These are phyloP conservation scores for Drosophila formosana DNA, from an alignment of 2,888 invertebrate species.

Conservation along the genomic window DNA sequence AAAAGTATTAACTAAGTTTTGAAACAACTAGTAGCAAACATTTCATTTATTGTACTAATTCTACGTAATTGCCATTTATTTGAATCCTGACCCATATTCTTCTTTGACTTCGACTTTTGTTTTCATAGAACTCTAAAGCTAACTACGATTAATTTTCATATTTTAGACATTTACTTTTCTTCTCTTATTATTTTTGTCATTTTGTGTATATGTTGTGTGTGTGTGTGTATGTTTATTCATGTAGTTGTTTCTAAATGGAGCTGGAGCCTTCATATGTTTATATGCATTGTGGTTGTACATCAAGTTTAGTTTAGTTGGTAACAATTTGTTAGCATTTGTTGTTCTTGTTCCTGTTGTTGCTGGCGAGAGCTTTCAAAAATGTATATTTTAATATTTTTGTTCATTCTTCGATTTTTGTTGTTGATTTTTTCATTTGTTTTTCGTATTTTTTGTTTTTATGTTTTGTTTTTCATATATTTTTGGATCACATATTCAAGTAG, in stretches of 20 bases:
- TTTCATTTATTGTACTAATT: constrained; percentile 61
- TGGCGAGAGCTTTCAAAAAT: constrained; percentile 57
- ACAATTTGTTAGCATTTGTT: constrained; percentile 52
- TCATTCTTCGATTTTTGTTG: constrained; percentile 39
- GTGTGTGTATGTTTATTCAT: constrained; percentile 26
- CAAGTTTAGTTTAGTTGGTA: constrained; percentile 59
- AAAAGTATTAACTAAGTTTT: constrained; percentile 54
- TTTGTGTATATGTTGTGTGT: constrained; percentile 30
- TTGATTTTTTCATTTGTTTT: constrained; percentile 14
- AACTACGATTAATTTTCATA: constrained; percentile 66
- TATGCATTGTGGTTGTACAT: constrained; percentile 58
- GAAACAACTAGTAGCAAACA: constrained; percentile 76
- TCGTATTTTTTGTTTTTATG: constrained; percentile 32
- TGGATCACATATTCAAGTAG: constrained; percentile 82
- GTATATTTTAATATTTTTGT: constrained; percentile 55
- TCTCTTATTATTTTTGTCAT: constrained; percentile 5
- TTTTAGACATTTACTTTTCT: constrained; percentile 67
- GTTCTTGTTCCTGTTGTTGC: constrained; percentile 30
- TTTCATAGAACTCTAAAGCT: constrained; percentile 57
- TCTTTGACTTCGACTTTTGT: constrained; percentile 5
- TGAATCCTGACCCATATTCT: constrained; percentile 34
- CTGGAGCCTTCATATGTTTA: constrained; percentile 61
- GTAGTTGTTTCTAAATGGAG: constrained; percentile 69
- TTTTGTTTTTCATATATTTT: constrained; percentile 60
- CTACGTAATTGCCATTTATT: constrained; percentile 64